These are phyloP conservation scores for Gari tellinella DNA, from an alignment of 2,888 invertebrate genomes.

Conservation along the genomic window DNA sequence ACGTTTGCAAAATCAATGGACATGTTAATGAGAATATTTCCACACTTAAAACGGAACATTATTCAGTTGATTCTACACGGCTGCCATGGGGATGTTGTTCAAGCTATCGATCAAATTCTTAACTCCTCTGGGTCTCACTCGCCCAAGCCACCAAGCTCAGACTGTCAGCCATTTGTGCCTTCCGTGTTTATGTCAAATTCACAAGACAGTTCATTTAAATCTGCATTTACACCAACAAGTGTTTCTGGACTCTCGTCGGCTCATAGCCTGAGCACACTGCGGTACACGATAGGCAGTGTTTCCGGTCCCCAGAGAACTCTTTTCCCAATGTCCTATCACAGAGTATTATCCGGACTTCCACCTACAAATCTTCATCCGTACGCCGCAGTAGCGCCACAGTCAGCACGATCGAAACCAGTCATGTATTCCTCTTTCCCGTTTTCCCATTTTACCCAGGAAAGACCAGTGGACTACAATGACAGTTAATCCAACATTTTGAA, in stretches of 20 bases:
- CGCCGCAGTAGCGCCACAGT: conserved; percentile 1
- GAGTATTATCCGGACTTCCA: conserved; percentile 4
- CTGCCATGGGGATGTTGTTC: conserved; percentile 94
- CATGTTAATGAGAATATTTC: conserved; percentile 94
- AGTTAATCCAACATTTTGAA: no score
- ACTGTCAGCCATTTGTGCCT: conserved; percentile 8
- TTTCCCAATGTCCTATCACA: conserved; percentile 24
- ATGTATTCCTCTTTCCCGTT: conserved; percentile 49
- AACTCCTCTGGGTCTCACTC: conserved; percentile 66
- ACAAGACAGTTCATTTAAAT: conserved; percentile 72
- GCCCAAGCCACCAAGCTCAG: conserved; percentile 14
- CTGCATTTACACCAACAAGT: conserved; percentile 79
- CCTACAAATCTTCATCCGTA: conserved; percentile 10
- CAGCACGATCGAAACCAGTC: conserved; percentile 32
- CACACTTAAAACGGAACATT: conserved; percentile 92
- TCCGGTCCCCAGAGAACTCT: conserved; percentile 12
- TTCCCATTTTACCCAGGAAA: conserved; percentile 42
- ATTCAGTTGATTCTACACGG: conserved; percentile 94
- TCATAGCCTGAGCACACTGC: conserved; percentile 7
- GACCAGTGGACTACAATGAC: conserved; percentile 28
- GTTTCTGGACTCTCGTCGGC: conserved; percentile 57
- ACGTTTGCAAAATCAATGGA: conserved; percentile 88
- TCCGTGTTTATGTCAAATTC: conserved; percentile 43
- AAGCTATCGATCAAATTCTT: conserved; percentile 95
- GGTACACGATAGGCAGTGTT: conserved; percentile 19